Base-by-base conservation (phyloP, 92 coral and sea anemone species). In the Montipora capitata region DNA sequence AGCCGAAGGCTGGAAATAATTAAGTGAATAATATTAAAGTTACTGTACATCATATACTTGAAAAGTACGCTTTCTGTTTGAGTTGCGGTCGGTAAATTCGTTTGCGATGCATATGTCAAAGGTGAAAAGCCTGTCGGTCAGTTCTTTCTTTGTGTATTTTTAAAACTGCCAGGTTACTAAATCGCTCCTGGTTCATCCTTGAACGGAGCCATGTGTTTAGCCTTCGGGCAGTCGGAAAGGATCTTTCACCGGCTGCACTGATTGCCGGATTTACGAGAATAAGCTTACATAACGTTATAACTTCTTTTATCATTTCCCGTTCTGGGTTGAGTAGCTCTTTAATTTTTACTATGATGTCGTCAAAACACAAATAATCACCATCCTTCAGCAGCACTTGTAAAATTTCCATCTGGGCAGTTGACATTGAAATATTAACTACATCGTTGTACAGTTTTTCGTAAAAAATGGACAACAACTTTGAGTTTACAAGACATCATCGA, bases 181-280 rank as follows among this genome's bases (percentile, higher is more conserved):
- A 61, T 11, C 67, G 67, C 12, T 61, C 67, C 0, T 84, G 80
- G 67, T 84, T 63, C 95, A 89, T 84, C 68, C 49, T 79, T 77
- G 91, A 90, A 40, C 93, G 85, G 65, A 88, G 93, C 95, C 90
- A 88, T 42, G 91, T 66, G 87, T 87, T 87, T 20, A 91, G 57
- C 52, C 94, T 71, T 73, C 94, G 71, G 38, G 94, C 94, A 78
- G 92, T 88, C 58, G 95, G 88, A 72, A 88, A 88, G 8, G 92
- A 92, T 59, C 90, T 84, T 79, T 88, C 95, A 20, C 90, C 95
- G 17, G 85, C 62, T 56, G 62, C 62, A 59, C 89, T 69, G 48
- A 90, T 92, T 70, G 87, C 92, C 7, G 6, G 67, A 61, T 61
- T 59, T 59, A 11, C 66, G 7, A 59, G 66, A 3, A 59, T 59